Evolutionary conservation across 2,797 vertebrate genomes (phyloP).

Genomic region (Sebastes steindachneri): DNA sequence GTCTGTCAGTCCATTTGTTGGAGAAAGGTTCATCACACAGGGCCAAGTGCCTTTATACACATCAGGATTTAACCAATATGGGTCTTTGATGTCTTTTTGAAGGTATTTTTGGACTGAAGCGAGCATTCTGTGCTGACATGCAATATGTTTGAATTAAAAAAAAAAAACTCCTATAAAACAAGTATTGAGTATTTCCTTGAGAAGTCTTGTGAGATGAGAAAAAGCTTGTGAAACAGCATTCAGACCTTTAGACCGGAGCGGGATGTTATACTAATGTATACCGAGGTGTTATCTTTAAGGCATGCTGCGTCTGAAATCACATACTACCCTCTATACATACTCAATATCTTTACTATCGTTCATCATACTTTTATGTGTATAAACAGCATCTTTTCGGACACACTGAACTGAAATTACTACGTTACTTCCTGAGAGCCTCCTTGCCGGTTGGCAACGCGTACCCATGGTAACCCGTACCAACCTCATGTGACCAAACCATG

Average conservation of each 20-base stretch:
- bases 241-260: neutral
- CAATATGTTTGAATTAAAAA: neutral
- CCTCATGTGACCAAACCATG: too few relatives aligned
- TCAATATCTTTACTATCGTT: too few relatives aligned
- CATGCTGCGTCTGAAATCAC: neutral
- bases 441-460: too few relatives aligned
- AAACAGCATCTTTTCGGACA: neutral
- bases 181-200: neutral
- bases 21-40: slow-evolving; percentile 41
- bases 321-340: neutral
- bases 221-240: slow-evolving; percentile 34
- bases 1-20: slow-evolving; percentile 57
- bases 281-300: neutral
- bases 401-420: too few relatives aligned
- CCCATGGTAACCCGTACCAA: too few relatives aligned
- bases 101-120: slow-evolving; percentile 42
- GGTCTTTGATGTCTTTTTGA: slow-evolving; percentile 39
- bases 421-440: too few relatives aligned
- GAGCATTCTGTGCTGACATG: neutral
- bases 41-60: slow-evolving; percentile 51
- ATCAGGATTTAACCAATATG: slow-evolving; percentile 38
- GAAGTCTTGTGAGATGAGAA: neutral
- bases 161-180: neutral
- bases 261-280: neutral
- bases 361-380: too few relatives aligned